A percentile compares a stretch with the other conserved stretches of the same genome.
phyloP scores from a whole-genome alignment of 2,797 vertebrate species.

The Pseudocheirus occidentalis region DNA sequence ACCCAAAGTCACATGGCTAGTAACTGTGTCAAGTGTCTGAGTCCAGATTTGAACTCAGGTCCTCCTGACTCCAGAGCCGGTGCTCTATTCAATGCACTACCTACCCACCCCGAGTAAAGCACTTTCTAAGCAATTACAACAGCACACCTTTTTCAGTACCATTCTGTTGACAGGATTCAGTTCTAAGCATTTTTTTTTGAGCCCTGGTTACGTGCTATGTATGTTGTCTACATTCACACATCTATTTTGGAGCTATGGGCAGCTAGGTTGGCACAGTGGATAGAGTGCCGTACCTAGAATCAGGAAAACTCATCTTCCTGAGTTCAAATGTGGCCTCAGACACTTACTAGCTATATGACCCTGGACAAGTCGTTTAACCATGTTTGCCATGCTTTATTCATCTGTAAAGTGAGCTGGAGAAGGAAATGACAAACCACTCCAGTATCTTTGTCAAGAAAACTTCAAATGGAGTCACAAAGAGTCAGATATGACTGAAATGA shows the following conservation, averaged over 20 bases:
- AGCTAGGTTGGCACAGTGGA: background rate
- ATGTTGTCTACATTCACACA: background rate
- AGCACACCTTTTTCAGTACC: background rate
- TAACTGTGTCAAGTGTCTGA: no score
- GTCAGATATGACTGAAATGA: no score
- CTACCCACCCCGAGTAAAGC: no score
- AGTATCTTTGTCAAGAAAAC: background rate
- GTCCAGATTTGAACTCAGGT: no score
- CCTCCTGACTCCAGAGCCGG: no score
- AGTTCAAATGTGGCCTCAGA: background rate
- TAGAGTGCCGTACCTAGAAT: background rate
- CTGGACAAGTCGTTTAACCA: background rate
- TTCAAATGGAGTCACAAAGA: no score
- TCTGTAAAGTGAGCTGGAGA: background rate
- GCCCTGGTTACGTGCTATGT: background rate
- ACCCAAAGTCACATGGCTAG: no score
- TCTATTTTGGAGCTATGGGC: background rate
- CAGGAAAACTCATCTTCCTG: no score
- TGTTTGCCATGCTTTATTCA: background rate
- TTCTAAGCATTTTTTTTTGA: slow-evolving; percentile 35
- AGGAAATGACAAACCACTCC: background rate
- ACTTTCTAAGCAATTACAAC: background rate
- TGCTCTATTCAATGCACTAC: no score
- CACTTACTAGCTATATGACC: background rate
- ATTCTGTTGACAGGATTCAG: slow-evolving; percentile 30